A percentile compares a stretch with the other conserved stretches of the same genome.
Conservation (phyloP, 1,140 invertebrate species). For the Pachyrhynchus sulphureomaculatus region DNA sequence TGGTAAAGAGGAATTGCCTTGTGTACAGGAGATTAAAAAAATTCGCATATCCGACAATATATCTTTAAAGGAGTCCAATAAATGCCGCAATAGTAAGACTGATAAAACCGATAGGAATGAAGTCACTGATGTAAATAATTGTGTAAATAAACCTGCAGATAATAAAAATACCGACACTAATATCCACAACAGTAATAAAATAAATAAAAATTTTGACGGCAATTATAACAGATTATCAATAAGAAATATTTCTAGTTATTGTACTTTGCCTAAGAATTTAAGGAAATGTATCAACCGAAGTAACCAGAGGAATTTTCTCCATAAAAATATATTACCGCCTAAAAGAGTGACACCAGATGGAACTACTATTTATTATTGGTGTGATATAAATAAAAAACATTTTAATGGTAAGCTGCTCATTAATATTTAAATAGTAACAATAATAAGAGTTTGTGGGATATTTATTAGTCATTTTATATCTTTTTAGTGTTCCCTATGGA, state of each 20-base stretch:
- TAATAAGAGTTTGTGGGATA: too few relatives aligned
- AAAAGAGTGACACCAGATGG: conserved; percentile 75
- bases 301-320: background rate
- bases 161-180: conserved; percentile 29
- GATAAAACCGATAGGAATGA: conserved; percentile 14
- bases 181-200: background rate
- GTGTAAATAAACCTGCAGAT: conserved; percentile 23
- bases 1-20: conserved; percentile 69
- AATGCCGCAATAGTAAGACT: conserved; percentile 25
- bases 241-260: conserved; percentile 50
- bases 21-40: conserved; percentile 48
- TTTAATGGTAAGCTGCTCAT: conserved; percentile 57
- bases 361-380: conserved; percentile 82
- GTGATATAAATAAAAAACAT: conserved; percentile 64
- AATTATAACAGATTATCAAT: conserved; percentile 49
- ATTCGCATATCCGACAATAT: conserved; percentile 36
- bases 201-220: conserved; percentile 48
- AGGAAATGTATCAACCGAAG: conserved; percentile 23
- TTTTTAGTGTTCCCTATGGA: too few relatives aligned
- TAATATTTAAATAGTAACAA: too few relatives aligned
- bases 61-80: conserved; percentile 9
- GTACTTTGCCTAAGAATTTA: conserved; percentile 50
- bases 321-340: conserved; percentile 55
- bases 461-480: too few relatives aligned
- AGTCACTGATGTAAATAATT: conserved; percentile 16